Base-by-base conservation (phyloP, 1,140 invertebrate species). In the Drosophila bipectinata region DNA sequence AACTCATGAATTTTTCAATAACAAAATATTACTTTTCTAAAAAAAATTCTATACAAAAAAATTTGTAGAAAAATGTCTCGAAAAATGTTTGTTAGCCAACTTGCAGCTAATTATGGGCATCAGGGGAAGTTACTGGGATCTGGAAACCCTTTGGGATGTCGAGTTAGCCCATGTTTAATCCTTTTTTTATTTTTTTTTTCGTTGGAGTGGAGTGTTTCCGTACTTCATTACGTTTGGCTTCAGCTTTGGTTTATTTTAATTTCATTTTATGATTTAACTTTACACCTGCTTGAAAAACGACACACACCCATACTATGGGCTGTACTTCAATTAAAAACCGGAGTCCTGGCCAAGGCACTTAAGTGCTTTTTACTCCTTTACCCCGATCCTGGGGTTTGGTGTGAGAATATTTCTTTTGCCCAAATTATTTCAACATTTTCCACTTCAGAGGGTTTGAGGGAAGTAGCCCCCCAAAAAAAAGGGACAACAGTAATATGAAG, bases 241-340 rank as follows among this genome's bases (percentile, higher is more conserved):
- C 21, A 47, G 61, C 45, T 87, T 83, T 71, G 78, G 72, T 90
- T 91, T 91, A 90, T 87, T 88, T 91, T 91, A 90, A 91, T 91
- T 91, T 90, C 82, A 79, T 91, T 91, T 91, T 91, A 81, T 87
- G 85, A 91, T 91, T 91, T 88, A 91, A 91, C 90, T 91, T 91
- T 91, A 91, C 90, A 91, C 90, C 90, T 91, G 90, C 71, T 85
- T 63, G 58, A 63, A 60, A 69, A 67, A 72, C 37, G 69, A 63
- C 64, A 59, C 41, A 58, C 60, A 39, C 55, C 57, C 41, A 49
- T 68, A 85, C 67, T 68, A 34, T 58, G 30, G 79, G 58, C 60
- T 76, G 72, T 56, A 90, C 90, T 90, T 90, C 90, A 91, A 90
- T 91, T 91, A 88, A 81, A 89, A 83, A 77, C 73, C 79, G 67